These are phyloP conservation scores for Prosopocoilus inquinatus DNA, from an alignment of 2,888 invertebrate species.

Conservation along the genomic window DNA sequence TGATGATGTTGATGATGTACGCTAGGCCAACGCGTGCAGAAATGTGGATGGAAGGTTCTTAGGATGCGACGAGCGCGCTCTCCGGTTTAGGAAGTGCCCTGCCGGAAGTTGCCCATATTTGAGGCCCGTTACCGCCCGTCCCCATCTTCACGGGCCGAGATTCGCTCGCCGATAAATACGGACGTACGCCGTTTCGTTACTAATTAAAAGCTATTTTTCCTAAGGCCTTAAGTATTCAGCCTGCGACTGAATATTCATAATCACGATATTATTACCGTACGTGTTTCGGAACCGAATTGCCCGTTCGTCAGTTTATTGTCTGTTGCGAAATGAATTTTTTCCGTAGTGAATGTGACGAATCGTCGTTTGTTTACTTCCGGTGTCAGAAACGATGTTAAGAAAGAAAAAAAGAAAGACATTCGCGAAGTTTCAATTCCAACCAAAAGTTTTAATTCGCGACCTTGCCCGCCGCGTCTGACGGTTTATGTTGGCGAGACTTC, in stretches of 20 bases:
- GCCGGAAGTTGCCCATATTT: conserved; percentile 33
- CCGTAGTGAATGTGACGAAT: too few relatives aligned
- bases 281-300: too few relatives aligned
- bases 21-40: conserved; percentile 26
- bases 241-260: not conserved
- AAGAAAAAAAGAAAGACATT: too few relatives aligned
- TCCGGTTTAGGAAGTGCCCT: conserved; percentile 31
- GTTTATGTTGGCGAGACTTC: not conserved
- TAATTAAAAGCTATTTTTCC: conserved; percentile 8
- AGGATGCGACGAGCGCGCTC: conserved; percentile 25
- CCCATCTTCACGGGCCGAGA: conserved; percentile 15
- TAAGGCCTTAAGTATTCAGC: not conserved
- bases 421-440: too few relatives aligned
- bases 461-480: not conserved
- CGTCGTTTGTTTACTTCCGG: too few relatives aligned
- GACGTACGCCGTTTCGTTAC: conserved; percentile 7
- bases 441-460: too few relatives aligned
- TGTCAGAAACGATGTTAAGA: too few relatives aligned
- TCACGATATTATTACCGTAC: not conserved
- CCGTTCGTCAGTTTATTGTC: too few relatives aligned
- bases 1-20: conserved; percentile 11
- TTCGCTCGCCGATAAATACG: conserved; percentile 11
- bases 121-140: conserved; percentile 19
- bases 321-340: too few relatives aligned
- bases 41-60: conserved; percentile 24